A percentile compares a stretch with the other conserved stretches of the same genome.
Conservation (phyloP, 2,888 invertebrate species). For the Urechis unicinctus region DNA sequence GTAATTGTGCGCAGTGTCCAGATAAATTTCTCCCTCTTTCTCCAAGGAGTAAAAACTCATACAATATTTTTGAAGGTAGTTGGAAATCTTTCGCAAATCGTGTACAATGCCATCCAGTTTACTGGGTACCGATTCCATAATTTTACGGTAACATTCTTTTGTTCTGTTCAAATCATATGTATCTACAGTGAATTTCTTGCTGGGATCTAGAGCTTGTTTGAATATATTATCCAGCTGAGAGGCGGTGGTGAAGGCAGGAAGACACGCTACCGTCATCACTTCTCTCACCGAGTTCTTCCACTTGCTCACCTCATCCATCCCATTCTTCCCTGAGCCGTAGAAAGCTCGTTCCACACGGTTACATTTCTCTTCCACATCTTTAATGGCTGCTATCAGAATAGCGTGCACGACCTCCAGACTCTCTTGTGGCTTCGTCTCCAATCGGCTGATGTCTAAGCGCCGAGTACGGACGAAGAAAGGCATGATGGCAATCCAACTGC, state of each 20-base stretch:
- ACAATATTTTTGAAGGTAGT: slow-evolving; percentile 34
- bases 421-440: slow-evolving; percentile 18
- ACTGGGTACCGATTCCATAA: slow-evolving; percentile 29
- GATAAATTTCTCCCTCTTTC: slow-evolving; percentile 22
- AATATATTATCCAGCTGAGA: slow-evolving; percentile 26
- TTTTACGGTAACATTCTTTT: slow-evolving; percentile 31
- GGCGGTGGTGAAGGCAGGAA: slow-evolving; percentile 27
- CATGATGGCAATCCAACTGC: no score
- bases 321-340: slow-evolving; percentile 29
- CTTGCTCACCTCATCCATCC: slow-evolving; percentile 28
- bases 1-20: slow-evolving; percentile 34
- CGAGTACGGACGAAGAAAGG: slow-evolving; percentile 7
- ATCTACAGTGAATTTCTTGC: slow-evolving; percentile 6
- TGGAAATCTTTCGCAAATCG: slow-evolving; percentile 25
- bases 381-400: slow-evolving; percentile 10
- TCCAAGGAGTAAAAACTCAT: slow-evolving; percentile 37
- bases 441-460: slow-evolving; percentile 10
- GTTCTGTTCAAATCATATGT: slow-evolving; percentile 16
- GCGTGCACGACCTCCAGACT: slow-evolving; percentile 11
- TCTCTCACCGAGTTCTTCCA: slow-evolving; percentile 26
- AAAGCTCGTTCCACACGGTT: slow-evolving; percentile 31
- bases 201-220: slow-evolving; percentile 1
- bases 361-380: slow-evolving; percentile 14
- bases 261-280: slow-evolving; percentile 27
- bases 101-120: slow-evolving; percentile 15